Evolutionary conservation across 2,888 invertebrate genomes (phyloP).

Genomic region (Thecophora atra): DNA sequence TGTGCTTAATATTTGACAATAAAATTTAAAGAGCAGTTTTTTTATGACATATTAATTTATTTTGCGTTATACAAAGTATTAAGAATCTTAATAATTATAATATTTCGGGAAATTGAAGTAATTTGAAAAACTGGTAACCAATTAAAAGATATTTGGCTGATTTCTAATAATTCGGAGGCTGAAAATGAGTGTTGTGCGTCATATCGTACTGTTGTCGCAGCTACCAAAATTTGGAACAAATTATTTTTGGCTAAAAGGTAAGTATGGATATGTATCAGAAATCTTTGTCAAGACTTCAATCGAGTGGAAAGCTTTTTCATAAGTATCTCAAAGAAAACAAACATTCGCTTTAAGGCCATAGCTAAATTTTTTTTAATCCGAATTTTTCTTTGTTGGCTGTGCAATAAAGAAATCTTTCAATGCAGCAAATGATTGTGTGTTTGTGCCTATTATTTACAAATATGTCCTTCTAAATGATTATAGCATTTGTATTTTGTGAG

Average conservation of each 20-base stretch:
- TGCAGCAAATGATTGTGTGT: conserved; percentile 1
- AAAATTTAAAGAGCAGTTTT: conserved; percentile 38
- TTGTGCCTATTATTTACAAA: not conserved
- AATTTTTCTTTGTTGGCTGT: not conserved
- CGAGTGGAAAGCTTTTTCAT: no score
- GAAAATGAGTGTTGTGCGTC: conserved; percentile 59
- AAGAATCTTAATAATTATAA: conserved; percentile 41
- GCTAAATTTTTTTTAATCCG: no score
- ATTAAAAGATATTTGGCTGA: conserved; percentile 31
- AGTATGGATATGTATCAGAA: conserved; percentile 38
- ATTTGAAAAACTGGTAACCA: conserved; percentile 11
- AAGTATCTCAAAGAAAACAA: no score
- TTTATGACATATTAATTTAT: conserved; percentile 30
- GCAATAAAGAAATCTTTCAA: not conserved
- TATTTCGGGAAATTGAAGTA: conserved; percentile 4
- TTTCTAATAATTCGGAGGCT: conserved; percentile 21
- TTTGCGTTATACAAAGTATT: conserved; percentile 43
- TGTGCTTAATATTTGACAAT: no score
- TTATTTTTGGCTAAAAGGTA: conserved; percentile 57
- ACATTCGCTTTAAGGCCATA: not conserved
- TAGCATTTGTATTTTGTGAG: no score
- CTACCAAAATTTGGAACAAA: conserved; percentile 55
- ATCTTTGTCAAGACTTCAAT: not conserved
- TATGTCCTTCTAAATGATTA: no score
- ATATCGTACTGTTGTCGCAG: conserved; percentile 56